These are phyloP conservation scores for Probaryconus sp. DNA, from an alignment of 1,140 invertebrate genomes.

Conservation along the genomic window DNA sequence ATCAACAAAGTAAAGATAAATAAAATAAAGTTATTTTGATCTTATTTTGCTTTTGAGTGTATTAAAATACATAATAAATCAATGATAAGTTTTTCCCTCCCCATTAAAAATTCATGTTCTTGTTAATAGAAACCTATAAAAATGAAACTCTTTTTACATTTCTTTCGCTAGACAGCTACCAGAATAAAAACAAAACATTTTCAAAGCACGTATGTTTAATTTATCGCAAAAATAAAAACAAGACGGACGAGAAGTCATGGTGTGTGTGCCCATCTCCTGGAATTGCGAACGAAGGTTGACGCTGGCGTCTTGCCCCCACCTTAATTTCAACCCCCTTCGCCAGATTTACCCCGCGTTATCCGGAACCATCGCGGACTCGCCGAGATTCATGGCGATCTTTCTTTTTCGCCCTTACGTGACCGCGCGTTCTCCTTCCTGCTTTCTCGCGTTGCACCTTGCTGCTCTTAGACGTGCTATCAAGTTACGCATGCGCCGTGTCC, in stretches of 20 bases:
- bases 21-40: too few relatives aligned
- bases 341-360: slow-evolving; percentile 11
- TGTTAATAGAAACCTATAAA: too few relatives aligned
- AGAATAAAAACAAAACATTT: too few relatives aligned
- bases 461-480: slow-evolving; percentile 50
- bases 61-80: too few relatives aligned
- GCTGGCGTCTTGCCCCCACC: slow-evolving; percentile 31
- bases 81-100: too few relatives aligned
- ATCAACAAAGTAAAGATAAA: too few relatives aligned
- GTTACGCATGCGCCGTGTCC: slow-evolving; percentile 65
- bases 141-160: too few relatives aligned
- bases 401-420: slow-evolving; percentile 23
- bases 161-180: too few relatives aligned
- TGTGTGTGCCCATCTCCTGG: slow-evolving; percentile 26
- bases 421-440: slow-evolving; percentile 24
- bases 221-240: slow-evolving; percentile 20
- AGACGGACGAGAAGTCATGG: not conserved
- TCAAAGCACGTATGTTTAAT: too few relatives aligned
- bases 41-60: too few relatives aligned
- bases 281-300: slow-evolving; percentile 31
- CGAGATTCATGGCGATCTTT: slow-evolving; percentile 31
- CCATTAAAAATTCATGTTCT: too few relatives aligned
- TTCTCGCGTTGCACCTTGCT: slow-evolving; percentile 36
- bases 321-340: slow-evolving; percentile 28
- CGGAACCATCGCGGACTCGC: slow-evolving; percentile 5